Percentiles rank a stretch among this genome's conserved stretches.
Conservation (phyloP, 30 jellyfish, hydroid and myxozoan species). For the Cassiopea xamachana region DNA sequence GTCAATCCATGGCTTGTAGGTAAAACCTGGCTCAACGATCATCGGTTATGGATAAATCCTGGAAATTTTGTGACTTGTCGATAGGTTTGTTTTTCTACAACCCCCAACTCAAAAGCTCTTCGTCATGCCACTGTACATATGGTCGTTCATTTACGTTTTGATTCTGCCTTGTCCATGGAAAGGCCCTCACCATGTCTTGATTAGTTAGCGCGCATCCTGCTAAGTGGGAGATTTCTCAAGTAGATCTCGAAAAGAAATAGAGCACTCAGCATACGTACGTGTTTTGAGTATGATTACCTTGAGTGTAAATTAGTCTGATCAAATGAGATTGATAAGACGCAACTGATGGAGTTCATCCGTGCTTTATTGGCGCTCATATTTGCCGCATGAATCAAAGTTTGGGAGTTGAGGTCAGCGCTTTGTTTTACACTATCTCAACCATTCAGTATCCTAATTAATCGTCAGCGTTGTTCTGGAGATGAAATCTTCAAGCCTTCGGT, state of each 20-base stretch:
- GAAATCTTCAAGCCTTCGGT: neutral
- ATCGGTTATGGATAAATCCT: too few relatives aligned
- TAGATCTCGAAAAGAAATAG: neutral
- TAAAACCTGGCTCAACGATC: too few relatives aligned
- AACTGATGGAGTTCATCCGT: neutral
- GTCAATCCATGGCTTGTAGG: too few relatives aligned
- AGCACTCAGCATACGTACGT: neutral
- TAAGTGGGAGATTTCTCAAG: neutral
- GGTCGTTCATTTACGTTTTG: neutral
- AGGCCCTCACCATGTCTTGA: neutral
- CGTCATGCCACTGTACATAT: too few relatives aligned
- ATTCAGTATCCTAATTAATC: constrained; percentile 7
- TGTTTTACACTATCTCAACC: neutral
- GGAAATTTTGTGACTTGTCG: too few relatives aligned
- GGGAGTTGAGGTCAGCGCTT: neutral
- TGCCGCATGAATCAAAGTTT: neutral
- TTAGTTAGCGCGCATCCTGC: neutral
- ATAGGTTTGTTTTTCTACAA: too few relatives aligned
- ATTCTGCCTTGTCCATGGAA: neutral
- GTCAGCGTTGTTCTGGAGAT: neutral
- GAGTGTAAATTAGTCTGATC: neutral
- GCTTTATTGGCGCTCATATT: neutral
- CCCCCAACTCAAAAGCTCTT: too few relatives aligned
- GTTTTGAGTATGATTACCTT: neutral
- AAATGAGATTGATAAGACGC: neutral